Evolutionary conservation across 1,140 invertebrate species (phyloP).

Genomic region (Paracyclopina nana): DNA sequence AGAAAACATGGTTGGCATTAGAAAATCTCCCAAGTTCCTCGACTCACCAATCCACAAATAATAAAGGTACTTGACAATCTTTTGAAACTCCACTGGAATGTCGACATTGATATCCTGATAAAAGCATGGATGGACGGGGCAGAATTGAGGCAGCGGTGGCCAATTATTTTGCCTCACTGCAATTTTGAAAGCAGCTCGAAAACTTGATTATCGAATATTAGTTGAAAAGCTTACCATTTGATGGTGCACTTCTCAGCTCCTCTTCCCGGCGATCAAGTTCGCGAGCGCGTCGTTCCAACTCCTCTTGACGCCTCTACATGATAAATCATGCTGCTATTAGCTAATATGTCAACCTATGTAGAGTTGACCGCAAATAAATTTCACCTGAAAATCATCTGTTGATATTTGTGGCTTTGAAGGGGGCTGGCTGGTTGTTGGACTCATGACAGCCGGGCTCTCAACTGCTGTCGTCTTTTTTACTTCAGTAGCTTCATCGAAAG

Average conservation of each 20-base stretch:
- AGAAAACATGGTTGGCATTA: too few relatives aligned
- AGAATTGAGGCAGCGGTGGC: conserved; percentile 81
- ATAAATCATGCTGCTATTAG: too few relatives aligned
- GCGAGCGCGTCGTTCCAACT: conserved; percentile 61
- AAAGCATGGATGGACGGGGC: conserved; percentile 88
- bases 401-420: too few relatives aligned
- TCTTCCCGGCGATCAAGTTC: conserved; percentile 72
- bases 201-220: too few relatives aligned
- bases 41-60: conserved; percentile 95
- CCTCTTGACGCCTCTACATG: conserved; percentile 55
- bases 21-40: too few relatives aligned
- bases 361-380: too few relatives aligned
- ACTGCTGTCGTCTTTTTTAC: too few relatives aligned
- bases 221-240: conserved; percentile 42
- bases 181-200: conserved; percentile 22
- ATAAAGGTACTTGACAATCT: conserved; percentile 77
- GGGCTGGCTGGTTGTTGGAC: too few relatives aligned
- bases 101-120: conserved; percentile 99
- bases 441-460: too few relatives aligned
- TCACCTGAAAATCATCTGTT: too few relatives aligned
- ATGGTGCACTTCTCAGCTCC: conserved; percentile 50
- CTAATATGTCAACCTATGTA: too few relatives aligned
- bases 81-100: conserved; percentile 91
- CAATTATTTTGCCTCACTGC: conserved; percentile 79
- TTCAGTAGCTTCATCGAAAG: too few relatives aligned